Evolutionary conservation across 1,140 invertebrate genomes (phyloP).

Genomic region (Panagrolaimus sp.): DNA sequence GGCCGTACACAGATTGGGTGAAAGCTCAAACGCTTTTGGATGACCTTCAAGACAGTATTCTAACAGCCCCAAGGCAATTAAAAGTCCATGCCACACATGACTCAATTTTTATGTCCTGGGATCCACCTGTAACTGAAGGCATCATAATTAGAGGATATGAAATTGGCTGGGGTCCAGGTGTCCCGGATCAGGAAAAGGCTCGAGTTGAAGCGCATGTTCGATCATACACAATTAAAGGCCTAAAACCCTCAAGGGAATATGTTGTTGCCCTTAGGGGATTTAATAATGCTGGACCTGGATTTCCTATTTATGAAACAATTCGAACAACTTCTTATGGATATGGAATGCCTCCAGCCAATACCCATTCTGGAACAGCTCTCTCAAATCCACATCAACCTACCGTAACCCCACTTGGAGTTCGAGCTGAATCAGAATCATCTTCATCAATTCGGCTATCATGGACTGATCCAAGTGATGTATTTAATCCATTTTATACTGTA

Average conservation of each 20-base stretch:
- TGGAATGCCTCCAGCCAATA: slow-evolving; percentile 16
- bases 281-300: slow-evolving; percentile 82
- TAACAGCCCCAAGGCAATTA: slow-evolving; percentile 74
- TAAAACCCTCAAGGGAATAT: slow-evolving; percentile 85
- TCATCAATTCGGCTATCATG: slow-evolving; percentile 85
- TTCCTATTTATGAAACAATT: slow-evolving; percentile 82
- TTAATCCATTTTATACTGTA: slow-evolving; percentile 60
- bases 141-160: slow-evolving; percentile 82
- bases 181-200: slow-evolving; percentile 78
- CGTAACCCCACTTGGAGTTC: slow-evolving; percentile 74
- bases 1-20: slow-evolving; percentile 84
- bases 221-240: slow-evolving; percentile 73
- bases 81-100: slow-evolving; percentile 72
- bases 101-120: slow-evolving; percentile 66
- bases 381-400: slow-evolving; percentile 21
- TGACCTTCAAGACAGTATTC: slow-evolving; percentile 71
- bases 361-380: slow-evolving; percentile 3
- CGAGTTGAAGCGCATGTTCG: slow-evolving; percentile 75
- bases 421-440: slow-evolving; percentile 77
- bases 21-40: slow-evolving; percentile 71
- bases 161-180: slow-evolving; percentile 86
- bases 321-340: slow-evolving; percentile 57
- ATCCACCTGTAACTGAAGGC: slow-evolving; percentile 62
- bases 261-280: slow-evolving; percentile 85
- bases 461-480: slow-evolving; percentile 77